Evolutionary conservation across 2,113 vertebrate species (phyloP), one percentile per base, ranked within the genome.

Genomic region (Myiozetetes cayanensis): DNA sequence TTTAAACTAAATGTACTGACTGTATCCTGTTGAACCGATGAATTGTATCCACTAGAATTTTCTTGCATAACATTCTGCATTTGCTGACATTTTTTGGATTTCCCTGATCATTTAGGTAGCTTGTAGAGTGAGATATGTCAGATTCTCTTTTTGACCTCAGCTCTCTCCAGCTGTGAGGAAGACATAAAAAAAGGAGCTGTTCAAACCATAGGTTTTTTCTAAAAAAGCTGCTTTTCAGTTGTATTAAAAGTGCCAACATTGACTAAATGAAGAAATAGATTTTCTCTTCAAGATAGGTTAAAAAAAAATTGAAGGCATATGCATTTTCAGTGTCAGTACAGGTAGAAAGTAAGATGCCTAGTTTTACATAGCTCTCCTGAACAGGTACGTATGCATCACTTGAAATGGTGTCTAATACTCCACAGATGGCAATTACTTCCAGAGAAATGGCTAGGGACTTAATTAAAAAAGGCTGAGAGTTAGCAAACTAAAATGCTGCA

Each of bases 381-480:
- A 81, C 84, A 95, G 92, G 82, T 95, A 90, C n/a, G 9, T 87
- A 86, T 94, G 87, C 77, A 96, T 96, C 94, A 95, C 92, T 97
- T 41, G 28, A 91, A 97, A 90, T 87, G 93, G 82, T 96, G 94
- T 97, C 94, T 97, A 97, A 97, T 97, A 96, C 97, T 97, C 97
- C 84, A 96, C 87, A 93, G 97, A 97, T 97, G 95, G 95, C 96
- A 98, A 97, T 97, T 97, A 95, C 96, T 97, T 96, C 96, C 94
- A 96, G 95, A 97, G 94, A 95, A 97, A 98, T 91, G 93, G 97
- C 96, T 96, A 97, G 96, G 87, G 96, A 97, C 96, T 97, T 98
- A 98, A 98, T 98, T 98, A 90, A 83, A 98, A 97, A 98, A 97
- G 77, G 56, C 83, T 96, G 93, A 89, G 96, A 97, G 95, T 96